A percentile compares a stretch with the other conserved stretches of the same genome.
phyloP scores from a whole-genome alignment of 2,888 invertebrate species.

The Campoplex capitator region DNA sequence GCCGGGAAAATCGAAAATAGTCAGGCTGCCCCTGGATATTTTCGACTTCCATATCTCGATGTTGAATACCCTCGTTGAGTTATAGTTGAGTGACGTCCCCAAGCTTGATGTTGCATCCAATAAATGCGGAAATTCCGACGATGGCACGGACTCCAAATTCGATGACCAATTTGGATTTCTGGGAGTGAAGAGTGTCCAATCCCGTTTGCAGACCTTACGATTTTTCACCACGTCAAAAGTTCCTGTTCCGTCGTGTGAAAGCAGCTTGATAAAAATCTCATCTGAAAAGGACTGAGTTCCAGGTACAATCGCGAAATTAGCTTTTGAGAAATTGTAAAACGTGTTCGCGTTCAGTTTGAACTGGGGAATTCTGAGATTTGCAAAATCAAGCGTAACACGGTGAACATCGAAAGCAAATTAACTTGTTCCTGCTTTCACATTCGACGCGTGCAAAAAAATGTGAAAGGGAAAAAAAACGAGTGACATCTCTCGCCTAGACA shows the following conservation, averaged over 20 bases:
- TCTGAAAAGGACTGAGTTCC: too few species aligned
- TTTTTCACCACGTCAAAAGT: background rate
- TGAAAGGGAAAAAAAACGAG: too few species aligned
- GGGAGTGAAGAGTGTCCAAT: background rate
- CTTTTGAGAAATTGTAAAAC: background rate
- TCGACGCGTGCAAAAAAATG: too few species aligned
- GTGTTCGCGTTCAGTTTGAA: background rate
- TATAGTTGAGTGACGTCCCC: background rate
- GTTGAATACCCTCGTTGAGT: background rate
- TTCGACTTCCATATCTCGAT: background rate
- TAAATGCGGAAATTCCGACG: background rate
- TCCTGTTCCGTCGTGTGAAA: background rate
- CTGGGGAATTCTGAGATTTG: background rate
- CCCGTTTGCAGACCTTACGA: too few species aligned
- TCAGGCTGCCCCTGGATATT: background rate
- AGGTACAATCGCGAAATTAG: background rate
- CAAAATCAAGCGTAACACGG: conserved; percentile 2
- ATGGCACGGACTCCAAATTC: background rate
- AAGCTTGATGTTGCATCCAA: background rate
- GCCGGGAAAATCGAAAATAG: background rate
- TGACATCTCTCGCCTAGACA: too few species aligned
- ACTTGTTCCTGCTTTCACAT: too few species aligned
- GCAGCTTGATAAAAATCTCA: background rate
- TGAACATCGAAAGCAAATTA: conserved; percentile 47
- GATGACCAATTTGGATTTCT: background rate